Evolutionary conservation across 2,888 invertebrate genomes (phyloP).

Genomic region (Erebia epiphron): DNA sequence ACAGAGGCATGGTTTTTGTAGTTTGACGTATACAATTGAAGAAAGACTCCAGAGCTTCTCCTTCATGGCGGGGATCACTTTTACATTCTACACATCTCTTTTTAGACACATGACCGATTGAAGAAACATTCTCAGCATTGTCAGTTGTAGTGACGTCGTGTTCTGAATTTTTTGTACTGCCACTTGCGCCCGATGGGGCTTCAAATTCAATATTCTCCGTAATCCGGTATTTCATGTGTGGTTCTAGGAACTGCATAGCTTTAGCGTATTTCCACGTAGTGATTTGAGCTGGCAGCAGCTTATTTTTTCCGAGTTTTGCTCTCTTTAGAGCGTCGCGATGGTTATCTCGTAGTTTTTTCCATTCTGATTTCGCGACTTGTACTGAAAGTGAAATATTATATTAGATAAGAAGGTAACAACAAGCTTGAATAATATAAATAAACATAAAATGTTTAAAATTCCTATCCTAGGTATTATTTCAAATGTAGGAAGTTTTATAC

Average conservation of each 20-base stretch:
- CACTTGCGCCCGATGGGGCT: slow-evolving; percentile 42
- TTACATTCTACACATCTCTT: slow-evolving; percentile 49
- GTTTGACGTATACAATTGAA: slow-evolving; percentile 70
- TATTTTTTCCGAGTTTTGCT: slow-evolving; percentile 73
- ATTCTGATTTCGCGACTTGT: slow-evolving; percentile 69
- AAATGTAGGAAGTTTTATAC: no score
- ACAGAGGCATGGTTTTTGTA: slow-evolving; percentile 69
- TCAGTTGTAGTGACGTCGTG: slow-evolving; percentile 62
- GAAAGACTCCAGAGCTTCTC: slow-evolving; percentile 68
- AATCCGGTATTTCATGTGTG: slow-evolving; percentile 75
- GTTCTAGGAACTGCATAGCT: slow-evolving; percentile 75
- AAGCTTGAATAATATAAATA: no score
- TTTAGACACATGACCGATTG: slow-evolving; percentile 45
- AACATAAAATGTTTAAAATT: no score
- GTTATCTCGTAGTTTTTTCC: slow-evolving; percentile 74
- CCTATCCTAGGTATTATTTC: no score
- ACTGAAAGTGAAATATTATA: slow-evolving; percentile 53
- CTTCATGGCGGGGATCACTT: slow-evolving; percentile 44
- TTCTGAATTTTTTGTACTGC: slow-evolving; percentile 50
- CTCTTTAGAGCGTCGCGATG: slow-evolving; percentile 73
- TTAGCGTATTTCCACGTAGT: slow-evolving; percentile 79
- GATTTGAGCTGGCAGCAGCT: slow-evolving; percentile 71
- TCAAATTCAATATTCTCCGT: slow-evolving; percentile 74
- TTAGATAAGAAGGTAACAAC: neutral
- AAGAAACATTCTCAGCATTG: slow-evolving; percentile 36